Evolutionary conservation across 2,113 vertebrate genomes (phyloP), one percentile per base, ranked within the genome.

Genomic region (Ardeotis arabs): DNA sequence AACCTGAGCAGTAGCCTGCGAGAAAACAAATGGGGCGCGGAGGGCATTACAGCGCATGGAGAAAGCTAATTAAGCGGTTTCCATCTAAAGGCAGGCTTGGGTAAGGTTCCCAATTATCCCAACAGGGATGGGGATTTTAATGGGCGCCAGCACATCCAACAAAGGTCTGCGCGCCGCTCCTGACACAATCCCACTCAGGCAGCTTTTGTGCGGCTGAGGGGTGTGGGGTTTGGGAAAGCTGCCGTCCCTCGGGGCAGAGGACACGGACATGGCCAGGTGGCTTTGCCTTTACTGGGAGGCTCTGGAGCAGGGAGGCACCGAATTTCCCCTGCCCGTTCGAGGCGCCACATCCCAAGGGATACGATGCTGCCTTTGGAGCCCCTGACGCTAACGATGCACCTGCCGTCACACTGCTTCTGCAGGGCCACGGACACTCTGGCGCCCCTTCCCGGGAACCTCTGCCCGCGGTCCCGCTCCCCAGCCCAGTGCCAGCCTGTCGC

Each of bases 331-430:
- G 7, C 35, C 29, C 2, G 0, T 17, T 37, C 77, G 56, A 44
- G 37, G 39, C 1, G 0, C 33, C 4, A 2, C 79, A 33, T 28
- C 39, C 50, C 50, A 22, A 64, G 45, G 33, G 27, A 56, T 20
- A 12, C 15, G 2, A 4, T 0, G 1, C n/a, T 63, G 35, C 7
- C 52, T 29, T 27, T 3, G 22, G 12, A 14, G 41, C 13, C 52
- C 31, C 10, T 5, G 63, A 15, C 10, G 0, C 33, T 6, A 10
- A 66, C 0, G 1, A 24, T 19, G 47, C 0, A 0, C n/a, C 39
- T 6, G 1, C 7, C 7, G 0, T 0, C 1, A 0, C 0, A 3
- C 44, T 23, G 25, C 53, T 45, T 14, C 68, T 7, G 10, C 7
- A 14, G 64, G 12, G n/a, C 25, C 6, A 1, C 0, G 1, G n/a